Conservation (phyloP, 1,140 invertebrate genomes). For the Lasioglossum baleicum region DNA sequence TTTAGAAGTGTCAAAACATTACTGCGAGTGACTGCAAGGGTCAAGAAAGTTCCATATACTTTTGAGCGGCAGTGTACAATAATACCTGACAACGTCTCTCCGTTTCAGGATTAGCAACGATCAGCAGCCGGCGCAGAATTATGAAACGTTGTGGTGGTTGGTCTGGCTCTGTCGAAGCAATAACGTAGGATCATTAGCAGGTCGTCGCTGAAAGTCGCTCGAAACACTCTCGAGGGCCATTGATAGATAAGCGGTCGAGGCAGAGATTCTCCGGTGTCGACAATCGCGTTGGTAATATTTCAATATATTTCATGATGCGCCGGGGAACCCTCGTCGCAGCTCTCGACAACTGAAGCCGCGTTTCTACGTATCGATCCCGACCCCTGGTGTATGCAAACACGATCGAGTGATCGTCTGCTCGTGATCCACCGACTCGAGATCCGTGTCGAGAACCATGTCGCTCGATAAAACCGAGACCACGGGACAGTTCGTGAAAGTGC, state of each 20-base stretch:
- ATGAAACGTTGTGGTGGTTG: not conserved
- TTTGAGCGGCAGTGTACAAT: too few relatives aligned
- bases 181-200: not conserved
- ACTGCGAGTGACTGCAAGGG: too few relatives aligned
- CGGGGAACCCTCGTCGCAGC: not conserved
- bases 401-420: not conserved
- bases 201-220: not conserved
- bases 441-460: conserved; percentile 19
- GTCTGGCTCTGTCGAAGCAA: not conserved
- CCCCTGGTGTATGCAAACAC: not conserved
- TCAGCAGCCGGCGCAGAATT: not conserved
- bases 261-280: too few relatives aligned
- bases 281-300: conserved; percentile 24
- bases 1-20: too few relatives aligned
- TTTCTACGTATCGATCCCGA: not conserved
- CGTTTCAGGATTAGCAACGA: too few relatives aligned
- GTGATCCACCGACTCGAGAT: not conserved
- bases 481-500: conserved; percentile 63
- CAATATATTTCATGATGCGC: conserved; percentile 17
- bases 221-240: not conserved
- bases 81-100: too few relatives aligned
- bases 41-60: too few relatives aligned
- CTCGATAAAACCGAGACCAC: conserved; percentile 18
- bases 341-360: not conserved
- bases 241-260: too few relatives aligned